Evolutionary conservation across 2,113 vertebrate species (phyloP).

Genomic region (Lepisosteus osseus): DNA sequence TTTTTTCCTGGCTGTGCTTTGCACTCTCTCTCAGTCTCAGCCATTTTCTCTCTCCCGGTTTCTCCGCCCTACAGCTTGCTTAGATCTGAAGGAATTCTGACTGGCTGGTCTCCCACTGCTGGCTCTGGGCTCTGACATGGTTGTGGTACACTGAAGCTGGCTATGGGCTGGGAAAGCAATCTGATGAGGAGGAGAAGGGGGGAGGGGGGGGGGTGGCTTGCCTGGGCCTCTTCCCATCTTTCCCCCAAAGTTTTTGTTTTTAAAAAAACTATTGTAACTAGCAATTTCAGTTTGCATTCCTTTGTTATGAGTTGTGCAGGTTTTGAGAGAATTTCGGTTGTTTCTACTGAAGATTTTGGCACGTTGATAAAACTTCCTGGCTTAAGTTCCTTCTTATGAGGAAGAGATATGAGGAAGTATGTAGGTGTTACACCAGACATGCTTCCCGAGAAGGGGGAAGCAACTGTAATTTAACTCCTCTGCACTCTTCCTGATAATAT

Average conservation of each 20-base stretch:
- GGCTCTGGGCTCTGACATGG: conserved; percentile 9
- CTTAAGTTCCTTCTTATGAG: conserved; percentile 1
- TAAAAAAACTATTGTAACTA: too few relatives aligned
- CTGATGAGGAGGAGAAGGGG: too few relatives aligned
- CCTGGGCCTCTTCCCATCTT: too few relatives aligned
- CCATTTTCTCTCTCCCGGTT: conserved; percentile 13
- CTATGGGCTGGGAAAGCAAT: too few relatives aligned
- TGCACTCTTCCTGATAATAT: conserved; percentile 18
- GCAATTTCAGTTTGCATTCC: too few relatives aligned
- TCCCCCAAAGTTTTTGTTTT: too few relatives aligned
- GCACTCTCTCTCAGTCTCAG: conserved; percentile 24
- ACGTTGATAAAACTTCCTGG: conserved; percentile 50
- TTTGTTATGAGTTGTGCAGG: too few relatives aligned
- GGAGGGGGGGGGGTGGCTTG: too few relatives aligned
- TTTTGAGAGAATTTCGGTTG: conserved; percentile 25
- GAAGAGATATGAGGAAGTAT: too few relatives aligned
- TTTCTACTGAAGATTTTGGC: conserved; percentile 41
- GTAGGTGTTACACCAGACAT: too few relatives aligned
- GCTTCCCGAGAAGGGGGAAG: conserved; percentile 12
- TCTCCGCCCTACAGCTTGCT: neutral
- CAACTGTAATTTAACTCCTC: conserved; percentile 45
- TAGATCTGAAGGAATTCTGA: conserved; percentile 22
- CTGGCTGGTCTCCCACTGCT: conserved; percentile 1
- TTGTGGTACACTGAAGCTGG: neutral
- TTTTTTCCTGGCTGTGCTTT: conserved; percentile 45